These are phyloP conservation scores for Perithous albicinctus DNA, from an alignment of 2,888 invertebrate genomes.

Conservation along the genomic window DNA sequence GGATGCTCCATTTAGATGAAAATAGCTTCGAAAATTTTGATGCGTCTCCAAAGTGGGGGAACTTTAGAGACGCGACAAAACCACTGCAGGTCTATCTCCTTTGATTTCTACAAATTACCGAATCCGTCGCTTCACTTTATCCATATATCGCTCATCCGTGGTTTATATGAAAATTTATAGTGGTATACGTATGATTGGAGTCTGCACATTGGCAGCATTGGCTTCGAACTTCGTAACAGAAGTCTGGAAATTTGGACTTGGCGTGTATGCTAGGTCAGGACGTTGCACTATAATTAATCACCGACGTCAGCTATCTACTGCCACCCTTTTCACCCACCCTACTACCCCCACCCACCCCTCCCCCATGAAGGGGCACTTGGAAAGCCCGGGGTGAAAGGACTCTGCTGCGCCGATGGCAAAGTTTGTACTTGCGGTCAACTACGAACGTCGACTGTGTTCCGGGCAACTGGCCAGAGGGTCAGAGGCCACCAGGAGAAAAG, in stretches of 20 bases:
- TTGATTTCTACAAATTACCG: too few relatives aligned
- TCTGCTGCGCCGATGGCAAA: conserved; percentile 53
- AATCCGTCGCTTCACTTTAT: too few relatives aligned
- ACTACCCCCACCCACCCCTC: conserved; percentile 11
- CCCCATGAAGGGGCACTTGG: conserved; percentile 7
- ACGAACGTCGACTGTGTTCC: conserved; percentile 61
- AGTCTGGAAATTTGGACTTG: conserved; percentile 50
- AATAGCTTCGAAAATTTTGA: too few relatives aligned
- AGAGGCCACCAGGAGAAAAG: conserved; percentile 48
- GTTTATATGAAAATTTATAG: background rate
- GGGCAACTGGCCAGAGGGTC: conserved; percentile 69
- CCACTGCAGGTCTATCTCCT: too few relatives aligned
- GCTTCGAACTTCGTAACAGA: conserved; percentile 39
- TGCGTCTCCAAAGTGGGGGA: too few relatives aligned
- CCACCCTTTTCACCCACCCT: background rate
- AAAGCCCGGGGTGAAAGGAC: conserved; percentile 40
- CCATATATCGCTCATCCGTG: too few relatives aligned
- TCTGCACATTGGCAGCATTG: conserved; percentile 30
- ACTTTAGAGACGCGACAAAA: too few relatives aligned
- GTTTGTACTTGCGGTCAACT: conserved; percentile 65
- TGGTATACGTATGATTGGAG: conserved; percentile 39
- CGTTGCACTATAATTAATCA: conserved; percentile 64
- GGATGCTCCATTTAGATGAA: too few relatives aligned
- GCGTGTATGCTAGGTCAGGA: conserved; percentile 50
- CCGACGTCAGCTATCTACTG: conserved; percentile 51